Base-by-base conservation (phyloP, 1,140 invertebrate genomes). In the Heterodera schachtii region DNA sequence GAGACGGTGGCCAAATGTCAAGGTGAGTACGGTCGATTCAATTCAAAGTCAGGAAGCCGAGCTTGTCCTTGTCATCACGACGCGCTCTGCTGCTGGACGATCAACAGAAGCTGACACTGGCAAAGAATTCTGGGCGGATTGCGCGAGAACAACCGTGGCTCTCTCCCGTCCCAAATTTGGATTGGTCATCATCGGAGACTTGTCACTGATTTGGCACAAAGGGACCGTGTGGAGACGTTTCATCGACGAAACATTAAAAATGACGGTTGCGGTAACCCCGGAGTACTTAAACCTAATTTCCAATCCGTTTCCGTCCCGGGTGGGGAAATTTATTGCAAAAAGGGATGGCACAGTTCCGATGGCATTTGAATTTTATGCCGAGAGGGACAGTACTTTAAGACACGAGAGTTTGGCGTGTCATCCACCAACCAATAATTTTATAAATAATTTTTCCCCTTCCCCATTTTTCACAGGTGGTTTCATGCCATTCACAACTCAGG, bases 101-200 rank as follows among this genome's bases (percentile, higher is more conserved):
- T 11, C 41, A 19, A 4, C 6, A 3, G 16, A 16, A 16, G 21
- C 44, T 19, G 71, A 73, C 3, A n/a, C 16, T 16, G 71, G 49
- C 44, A 73, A 73, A n/a, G 71, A 52, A 6, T 73, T 73, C 31
- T 73, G 71, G 71, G 16, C 71, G 44, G 71, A 73, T n/a, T n/a
- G 19, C 3, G 44, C 44, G 13, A n/a, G 71, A 6, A 73, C 71
- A 19, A 73, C 44, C 0, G 71, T 73, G 3, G 71, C 71, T 0
- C 49, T 73, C 44, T 73, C 71, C 31, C 44, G 71, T 1, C 16
- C 71, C 3, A 16, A n/a, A 4, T 73, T 47, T 52, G 71, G 71
- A 16, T 19, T 73, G 16, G 49, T 71, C 9, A 16, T 71, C 3
- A 19, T 41, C n/a, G n/a, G n/a, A 6, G 71, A 21, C 7, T 7